These are phyloP conservation scores for Microcebus ravelobensis DNA, from an alignment of 2,113 vertebrate species.

Conservation along the genomic window DNA sequence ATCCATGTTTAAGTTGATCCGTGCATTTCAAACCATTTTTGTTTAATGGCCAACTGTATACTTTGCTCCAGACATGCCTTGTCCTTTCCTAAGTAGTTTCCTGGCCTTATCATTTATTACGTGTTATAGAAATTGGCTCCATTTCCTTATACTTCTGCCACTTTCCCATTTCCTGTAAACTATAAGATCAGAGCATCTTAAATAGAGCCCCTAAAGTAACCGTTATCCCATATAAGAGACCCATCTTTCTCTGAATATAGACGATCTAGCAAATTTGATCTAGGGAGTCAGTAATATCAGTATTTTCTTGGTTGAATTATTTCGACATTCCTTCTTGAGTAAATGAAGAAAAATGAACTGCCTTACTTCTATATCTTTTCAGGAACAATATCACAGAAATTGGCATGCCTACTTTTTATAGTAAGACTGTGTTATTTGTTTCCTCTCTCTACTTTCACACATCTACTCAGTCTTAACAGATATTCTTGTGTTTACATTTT, in stretches of 20 bases:
- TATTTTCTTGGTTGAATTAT: constrained; percentile 16
- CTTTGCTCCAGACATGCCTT: not conserved
- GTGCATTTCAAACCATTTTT: not conserved
- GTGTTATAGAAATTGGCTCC: not conserved
- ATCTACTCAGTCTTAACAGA: not conserved
- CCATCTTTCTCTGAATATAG: not conserved
- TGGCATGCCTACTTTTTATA: not conserved
- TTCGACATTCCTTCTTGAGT: not conserved
- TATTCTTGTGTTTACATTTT: not conserved
- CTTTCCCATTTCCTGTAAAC: not conserved
- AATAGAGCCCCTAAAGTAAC: not conserved
- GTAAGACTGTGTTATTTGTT: not conserved
- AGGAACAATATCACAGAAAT: not conserved
- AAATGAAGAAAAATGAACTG: not conserved
- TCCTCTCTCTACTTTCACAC: not conserved
- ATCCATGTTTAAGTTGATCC: not conserved
- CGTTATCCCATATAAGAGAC: not conserved
- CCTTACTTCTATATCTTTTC: constrained; percentile 9
- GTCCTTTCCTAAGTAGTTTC: not conserved
- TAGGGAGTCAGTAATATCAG: not conserved
- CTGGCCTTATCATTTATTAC: not conserved
- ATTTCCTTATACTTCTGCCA: not conserved
- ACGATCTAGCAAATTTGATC: not conserved
- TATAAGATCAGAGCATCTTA: not conserved
- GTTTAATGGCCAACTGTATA: not conserved